A percentile compares a stretch with the other conserved stretches of the same genome.
These are phyloP conservation scores for Tauraco hartlaubi DNA, from an alignment of 2,797 vertebrate genomes.

Conservation along the genomic window DNA sequence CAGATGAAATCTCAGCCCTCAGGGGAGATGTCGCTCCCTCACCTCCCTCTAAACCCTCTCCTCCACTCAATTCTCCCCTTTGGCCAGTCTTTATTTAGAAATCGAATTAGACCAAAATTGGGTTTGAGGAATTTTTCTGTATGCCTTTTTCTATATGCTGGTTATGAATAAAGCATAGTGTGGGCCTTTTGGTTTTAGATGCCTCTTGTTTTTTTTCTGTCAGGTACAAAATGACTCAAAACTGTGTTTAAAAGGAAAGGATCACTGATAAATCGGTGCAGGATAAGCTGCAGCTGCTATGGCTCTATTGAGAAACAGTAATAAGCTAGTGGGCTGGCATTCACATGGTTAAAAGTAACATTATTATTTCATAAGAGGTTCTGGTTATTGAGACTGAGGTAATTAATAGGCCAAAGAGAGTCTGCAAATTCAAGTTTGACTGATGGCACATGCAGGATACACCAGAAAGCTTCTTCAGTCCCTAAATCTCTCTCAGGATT, in stretches of 20 bases:
- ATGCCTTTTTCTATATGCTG: background rate
- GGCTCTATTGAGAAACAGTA: background rate
- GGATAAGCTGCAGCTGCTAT: background rate
- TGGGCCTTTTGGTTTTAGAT: background rate
- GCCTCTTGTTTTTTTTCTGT: background rate
- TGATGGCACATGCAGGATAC: background rate
- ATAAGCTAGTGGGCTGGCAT: background rate
- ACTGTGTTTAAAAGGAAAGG: background rate
- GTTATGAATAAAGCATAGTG: conserved; percentile 8
- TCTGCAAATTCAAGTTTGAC: background rate
- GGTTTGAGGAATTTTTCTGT: conserved; percentile 2
- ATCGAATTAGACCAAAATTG: conserved; percentile 19
- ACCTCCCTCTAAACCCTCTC: background rate
- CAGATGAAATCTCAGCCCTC: conserved; percentile 57
- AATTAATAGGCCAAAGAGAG: conserved; percentile 3
- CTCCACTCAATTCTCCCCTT: background rate
- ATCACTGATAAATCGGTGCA: background rate
- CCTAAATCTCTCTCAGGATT: background rate
- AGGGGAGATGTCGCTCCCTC: background rate
- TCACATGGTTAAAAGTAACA: conserved; percentile 14
- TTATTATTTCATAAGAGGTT: conserved; percentile 19
- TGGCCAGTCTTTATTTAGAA: conserved; percentile 46
- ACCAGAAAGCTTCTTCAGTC: conserved; percentile 6
- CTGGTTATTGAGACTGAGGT: background rate
- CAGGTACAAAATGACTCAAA: background rate